Conservation (phyloP, 2,797 vertebrate genomes). For the Geotrypetes seraphini region DNA sequence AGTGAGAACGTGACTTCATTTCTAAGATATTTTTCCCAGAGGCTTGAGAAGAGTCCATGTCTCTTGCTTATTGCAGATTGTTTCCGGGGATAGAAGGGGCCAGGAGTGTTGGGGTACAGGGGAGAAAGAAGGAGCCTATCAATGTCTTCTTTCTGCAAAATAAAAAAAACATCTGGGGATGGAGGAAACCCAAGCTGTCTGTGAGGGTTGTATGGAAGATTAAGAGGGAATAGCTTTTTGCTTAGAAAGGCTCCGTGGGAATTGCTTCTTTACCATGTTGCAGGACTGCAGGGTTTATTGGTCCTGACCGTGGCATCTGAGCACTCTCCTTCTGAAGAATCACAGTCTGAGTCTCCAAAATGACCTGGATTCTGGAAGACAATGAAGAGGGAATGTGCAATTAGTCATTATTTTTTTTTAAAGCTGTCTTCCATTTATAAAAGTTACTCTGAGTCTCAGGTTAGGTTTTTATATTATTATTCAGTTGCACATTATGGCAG, state of each 20-base stretch:
- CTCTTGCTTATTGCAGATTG: conserved; percentile 84
- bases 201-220: not conserved
- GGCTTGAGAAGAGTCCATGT: conserved; percentile 42
- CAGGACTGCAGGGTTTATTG: conserved; percentile 81
- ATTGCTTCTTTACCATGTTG: conserved; percentile 76
- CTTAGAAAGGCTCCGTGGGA: conserved; percentile 16
- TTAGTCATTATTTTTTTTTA: too few species aligned
- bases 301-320: conserved; percentile 93
- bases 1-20: conserved; percentile 55
- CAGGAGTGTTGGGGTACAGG: conserved; percentile 33
- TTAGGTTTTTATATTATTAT: too few species aligned
- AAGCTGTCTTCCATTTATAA: too few species aligned
- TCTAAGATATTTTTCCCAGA: conserved; percentile 53
- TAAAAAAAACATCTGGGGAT: too few species aligned
- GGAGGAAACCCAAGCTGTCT: too few species aligned
- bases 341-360: conserved; percentile 86
- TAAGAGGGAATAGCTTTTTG: not conserved
- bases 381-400: conserved; percentile 1
- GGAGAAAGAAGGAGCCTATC: conserved; percentile 31
- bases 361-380: conserved; percentile 78
- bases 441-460: too few species aligned
- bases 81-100: conserved; percentile 52
- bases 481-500: too few species aligned
- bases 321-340: conserved; percentile 90
- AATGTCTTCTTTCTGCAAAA: too few species aligned